These are phyloP conservation scores for Thamnophis sirtalis DNA, from an alignment of 2,113 vertebrate genomes.

Conservation along the genomic window DNA sequence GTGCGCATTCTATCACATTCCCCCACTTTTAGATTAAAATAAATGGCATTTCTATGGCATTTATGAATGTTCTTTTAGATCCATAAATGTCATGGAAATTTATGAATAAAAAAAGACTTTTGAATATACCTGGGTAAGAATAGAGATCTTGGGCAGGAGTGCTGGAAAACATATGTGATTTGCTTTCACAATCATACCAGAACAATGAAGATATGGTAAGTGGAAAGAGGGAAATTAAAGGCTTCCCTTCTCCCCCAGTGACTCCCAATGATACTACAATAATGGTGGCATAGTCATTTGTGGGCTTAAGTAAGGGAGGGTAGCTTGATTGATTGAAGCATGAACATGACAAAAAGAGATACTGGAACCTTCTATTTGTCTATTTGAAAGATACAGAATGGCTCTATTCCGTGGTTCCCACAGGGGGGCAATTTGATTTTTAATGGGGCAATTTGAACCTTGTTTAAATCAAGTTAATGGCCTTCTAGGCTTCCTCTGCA, in stretches of 20 bases:
- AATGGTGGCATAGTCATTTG: not conserved
- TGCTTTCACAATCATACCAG: not conserved
- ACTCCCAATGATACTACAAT: not conserved
- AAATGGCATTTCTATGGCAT: not conserved
- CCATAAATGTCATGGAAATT: not conserved
- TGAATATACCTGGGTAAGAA: not conserved
- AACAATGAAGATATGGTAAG: not conserved
- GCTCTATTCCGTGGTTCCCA: not conserved
- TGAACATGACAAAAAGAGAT: not conserved
- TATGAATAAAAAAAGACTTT: not conserved
- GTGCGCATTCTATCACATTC: not conserved
- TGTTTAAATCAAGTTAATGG: too few relatives aligned
- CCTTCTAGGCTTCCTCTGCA: too few relatives aligned
- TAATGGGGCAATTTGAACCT: too few relatives aligned
- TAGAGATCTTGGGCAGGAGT: not conserved
- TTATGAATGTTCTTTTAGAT: not conserved
- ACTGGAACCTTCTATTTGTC: not conserved
- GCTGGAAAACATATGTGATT: not conserved
- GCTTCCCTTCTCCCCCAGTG: not conserved
- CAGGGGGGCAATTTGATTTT: too few relatives aligned
- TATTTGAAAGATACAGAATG: not conserved
- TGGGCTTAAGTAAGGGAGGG: not conserved
- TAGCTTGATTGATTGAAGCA: not conserved
- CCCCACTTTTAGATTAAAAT: not conserved
- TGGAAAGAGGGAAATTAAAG: not conserved